Conservation (phyloP, 1,140 invertebrate species). For the Procambarus virginalis region DNA sequence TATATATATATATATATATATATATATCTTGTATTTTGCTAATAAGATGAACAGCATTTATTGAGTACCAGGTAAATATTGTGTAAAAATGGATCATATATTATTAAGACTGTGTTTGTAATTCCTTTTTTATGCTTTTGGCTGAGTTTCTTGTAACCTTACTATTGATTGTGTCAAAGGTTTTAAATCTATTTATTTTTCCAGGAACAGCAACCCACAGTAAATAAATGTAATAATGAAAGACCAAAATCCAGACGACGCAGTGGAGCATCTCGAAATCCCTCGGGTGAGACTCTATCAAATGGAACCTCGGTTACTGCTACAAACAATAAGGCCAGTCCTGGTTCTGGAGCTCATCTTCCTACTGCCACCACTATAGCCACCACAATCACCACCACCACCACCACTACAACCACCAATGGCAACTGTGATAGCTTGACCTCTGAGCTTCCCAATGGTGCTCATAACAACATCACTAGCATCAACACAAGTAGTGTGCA, state of each 20-base stretch:
- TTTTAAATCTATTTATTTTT: background rate
- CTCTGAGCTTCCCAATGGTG: slow-evolving; percentile 50
- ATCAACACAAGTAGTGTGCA: background rate
- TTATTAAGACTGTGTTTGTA: too few relatives aligned
- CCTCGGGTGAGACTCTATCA: slow-evolving; percentile 47
- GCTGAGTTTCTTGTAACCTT: too few relatives aligned
- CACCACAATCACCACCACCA: slow-evolving; percentile 7
- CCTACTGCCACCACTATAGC: background rate
- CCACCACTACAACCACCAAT: slow-evolving; percentile 25
- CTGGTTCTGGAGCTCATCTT: background rate
- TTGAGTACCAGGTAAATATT: too few relatives aligned
- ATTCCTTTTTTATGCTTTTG: too few relatives aligned
- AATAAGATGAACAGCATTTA: too few relatives aligned
- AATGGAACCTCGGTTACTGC: background rate
- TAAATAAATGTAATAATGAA: slow-evolving; percentile 53
- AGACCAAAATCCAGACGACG: slow-evolving; percentile 49
- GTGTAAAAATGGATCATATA: too few relatives aligned
- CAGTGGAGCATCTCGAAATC: slow-evolving; percentile 57
- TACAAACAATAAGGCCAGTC: background rate
- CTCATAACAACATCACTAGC: slow-evolving; percentile 7
- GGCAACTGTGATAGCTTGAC: slow-evolving; percentile 49
- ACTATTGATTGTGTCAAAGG: too few relatives aligned
- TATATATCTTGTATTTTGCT: background rate
- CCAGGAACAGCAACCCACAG: slow-evolving; percentile 70
- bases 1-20: background rate